phyloP scores from a whole-genome alignment of 2,797 vertebrate genomes.

The Poeciliopsis presidionis region DNA sequence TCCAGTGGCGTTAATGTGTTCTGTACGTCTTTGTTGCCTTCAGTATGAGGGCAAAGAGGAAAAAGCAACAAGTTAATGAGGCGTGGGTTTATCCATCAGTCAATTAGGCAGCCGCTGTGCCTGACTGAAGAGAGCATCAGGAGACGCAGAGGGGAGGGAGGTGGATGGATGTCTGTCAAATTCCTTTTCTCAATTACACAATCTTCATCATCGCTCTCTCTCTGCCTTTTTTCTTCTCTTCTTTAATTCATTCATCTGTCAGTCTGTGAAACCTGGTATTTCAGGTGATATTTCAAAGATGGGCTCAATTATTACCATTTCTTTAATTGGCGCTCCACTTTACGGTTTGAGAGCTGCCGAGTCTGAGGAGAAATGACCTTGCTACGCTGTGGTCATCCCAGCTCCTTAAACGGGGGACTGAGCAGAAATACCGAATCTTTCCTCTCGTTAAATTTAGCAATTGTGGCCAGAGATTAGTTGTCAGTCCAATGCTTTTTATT shows the following conservation, averaged over 20 bases:
- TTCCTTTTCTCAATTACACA: not conserved
- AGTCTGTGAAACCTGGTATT: not conserved
- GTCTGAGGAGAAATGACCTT: not conserved
- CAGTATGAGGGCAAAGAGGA: slow-evolving; percentile 21
- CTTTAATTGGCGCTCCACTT: not conserved
- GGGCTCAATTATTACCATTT: not conserved
- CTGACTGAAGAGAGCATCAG: slow-evolving; percentile 47
- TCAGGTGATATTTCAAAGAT: not conserved
- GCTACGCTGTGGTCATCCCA: not conserved
- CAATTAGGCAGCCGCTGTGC: slow-evolving; percentile 55
- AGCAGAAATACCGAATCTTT: not conserved
- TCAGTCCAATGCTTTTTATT: not conserved
- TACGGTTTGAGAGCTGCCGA: not conserved
- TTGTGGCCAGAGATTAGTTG: not conserved
- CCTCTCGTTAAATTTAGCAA: not conserved
- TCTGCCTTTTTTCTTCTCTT: not conserved
- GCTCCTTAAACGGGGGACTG: not conserved
- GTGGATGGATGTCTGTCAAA: not conserved
- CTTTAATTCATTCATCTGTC: not conserved
- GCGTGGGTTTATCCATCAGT: slow-evolving; percentile 59
- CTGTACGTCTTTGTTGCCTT: slow-evolving; percentile 35
- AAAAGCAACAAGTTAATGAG: slow-evolving; percentile 56
- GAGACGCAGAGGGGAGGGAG: slow-evolving; percentile 13
- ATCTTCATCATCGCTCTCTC: not conserved
- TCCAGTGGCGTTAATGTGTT: slow-evolving; percentile 12